Percentiles rank a stretch among this genome's conserved stretches.
phyloP scores from a whole-genome alignment of 2,888 invertebrate genomes.

The Artemia sinica region DNA sequence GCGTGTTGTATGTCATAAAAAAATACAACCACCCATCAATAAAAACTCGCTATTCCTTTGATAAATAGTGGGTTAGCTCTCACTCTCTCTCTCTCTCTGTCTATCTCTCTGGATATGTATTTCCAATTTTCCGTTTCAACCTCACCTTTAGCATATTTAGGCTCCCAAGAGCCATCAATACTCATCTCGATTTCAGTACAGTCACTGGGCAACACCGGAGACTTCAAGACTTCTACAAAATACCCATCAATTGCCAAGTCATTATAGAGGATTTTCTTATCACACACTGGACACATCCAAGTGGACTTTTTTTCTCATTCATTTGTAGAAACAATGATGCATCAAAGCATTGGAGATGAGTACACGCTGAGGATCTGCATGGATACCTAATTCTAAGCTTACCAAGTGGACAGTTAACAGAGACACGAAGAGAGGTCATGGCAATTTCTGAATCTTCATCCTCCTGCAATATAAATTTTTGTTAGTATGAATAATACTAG shows the following conservation, averaged over 20 bases:
- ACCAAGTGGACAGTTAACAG: conserved; percentile 82
- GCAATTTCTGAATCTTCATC: conserved; percentile 91
- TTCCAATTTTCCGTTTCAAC: no score
- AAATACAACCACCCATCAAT: no score
- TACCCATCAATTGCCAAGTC: conserved; percentile 69
- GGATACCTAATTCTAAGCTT: conserved; percentile 70
- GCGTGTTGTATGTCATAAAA: no score
- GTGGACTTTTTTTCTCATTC: conserved; percentile 96
- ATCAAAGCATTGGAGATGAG: conserved; percentile 95
- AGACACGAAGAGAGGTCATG: conserved; percentile 80
- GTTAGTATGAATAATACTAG: no score
- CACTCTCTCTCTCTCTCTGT: no score
- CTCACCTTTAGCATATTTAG: background rate
- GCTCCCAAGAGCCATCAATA: conserved; percentile 1
- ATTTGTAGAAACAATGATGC: conserved; percentile 84
- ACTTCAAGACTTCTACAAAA: background rate
- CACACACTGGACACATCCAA: conserved; percentile 96
- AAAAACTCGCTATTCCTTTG: no score
- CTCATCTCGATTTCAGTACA: conserved; percentile 3
- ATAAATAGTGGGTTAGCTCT: no score
- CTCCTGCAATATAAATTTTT: conserved; percentile 33
- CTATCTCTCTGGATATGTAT: no score
- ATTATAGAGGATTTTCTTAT: conserved; percentile 73
- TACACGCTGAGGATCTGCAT: conserved; percentile 73
- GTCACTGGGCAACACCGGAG: background rate